Percentiles rank a stretch among this genome's conserved stretches.
These are phyloP conservation scores for Chaenocephalus aceratus DNA, from an alignment of 2,113 vertebrate species.

Conservation along the genomic window DNA sequence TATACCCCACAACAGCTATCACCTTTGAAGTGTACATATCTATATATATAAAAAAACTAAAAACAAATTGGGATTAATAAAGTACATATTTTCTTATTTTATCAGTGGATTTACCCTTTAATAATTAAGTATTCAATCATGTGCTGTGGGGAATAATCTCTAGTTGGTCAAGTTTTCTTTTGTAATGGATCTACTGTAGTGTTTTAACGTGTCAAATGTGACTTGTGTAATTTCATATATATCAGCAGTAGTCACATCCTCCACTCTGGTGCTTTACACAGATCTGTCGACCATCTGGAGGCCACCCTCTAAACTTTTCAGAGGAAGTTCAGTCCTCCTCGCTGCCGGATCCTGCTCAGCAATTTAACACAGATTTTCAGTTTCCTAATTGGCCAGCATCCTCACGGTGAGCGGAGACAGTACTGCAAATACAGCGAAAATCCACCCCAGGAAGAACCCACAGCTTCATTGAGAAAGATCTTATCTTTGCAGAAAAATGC, in stretches of 20 bases:
- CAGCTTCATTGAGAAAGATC: slow-evolving; percentile 40
- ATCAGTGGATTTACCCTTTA: neutral
- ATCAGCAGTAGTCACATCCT: slow-evolving; percentile 36
- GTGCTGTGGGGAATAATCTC: neutral
- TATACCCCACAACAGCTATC: neutral
- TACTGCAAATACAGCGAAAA: slow-evolving; percentile 73
- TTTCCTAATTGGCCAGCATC: slow-evolving; percentile 74
- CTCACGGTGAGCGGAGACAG: slow-evolving; percentile 63
- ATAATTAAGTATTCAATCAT: neutral
- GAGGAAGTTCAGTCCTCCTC: slow-evolving; percentile 44
- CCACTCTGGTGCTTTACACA: slow-evolving; percentile 47
- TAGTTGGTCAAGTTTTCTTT: neutral
- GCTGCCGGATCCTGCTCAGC: slow-evolving; percentile 58
- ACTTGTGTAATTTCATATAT: slow-evolving; percentile 31
- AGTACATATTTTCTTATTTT: too few species aligned
- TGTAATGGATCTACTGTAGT: neutral
- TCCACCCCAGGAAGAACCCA: slow-evolving; percentile 45
- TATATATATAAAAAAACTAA: too few species aligned
- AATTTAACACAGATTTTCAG: slow-evolving; percentile 72
- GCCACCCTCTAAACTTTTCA: slow-evolving; percentile 55
- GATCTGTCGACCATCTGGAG: slow-evolving; percentile 71
- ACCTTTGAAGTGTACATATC: neutral
- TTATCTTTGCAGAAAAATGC: slow-evolving; percentile 50
- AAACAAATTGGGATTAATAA: too few species aligned
- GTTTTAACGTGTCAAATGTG: slow-evolving; percentile 4